A percentile compares a stretch with the other conserved stretches of the same genome.
Conservation (phyloP, 2,113 vertebrate species). For the Passer domesticus region DNA sequence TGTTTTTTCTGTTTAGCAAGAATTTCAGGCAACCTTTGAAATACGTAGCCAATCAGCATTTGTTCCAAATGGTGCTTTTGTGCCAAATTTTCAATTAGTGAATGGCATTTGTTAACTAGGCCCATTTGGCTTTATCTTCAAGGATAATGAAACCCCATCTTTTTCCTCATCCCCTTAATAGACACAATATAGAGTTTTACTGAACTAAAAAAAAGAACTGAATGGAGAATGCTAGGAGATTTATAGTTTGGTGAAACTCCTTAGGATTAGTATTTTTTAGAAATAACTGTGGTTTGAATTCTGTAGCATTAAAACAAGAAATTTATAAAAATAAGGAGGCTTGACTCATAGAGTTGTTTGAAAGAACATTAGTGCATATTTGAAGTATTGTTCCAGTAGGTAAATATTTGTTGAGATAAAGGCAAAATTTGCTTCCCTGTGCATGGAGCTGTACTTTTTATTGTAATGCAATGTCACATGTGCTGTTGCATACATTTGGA, state of each 20-base stretch:
- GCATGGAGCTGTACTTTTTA: background rate
- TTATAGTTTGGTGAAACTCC: background rate
- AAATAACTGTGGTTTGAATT: background rate
- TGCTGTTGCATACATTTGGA: background rate
- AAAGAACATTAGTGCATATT: background rate
- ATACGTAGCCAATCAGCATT: conserved; percentile 17
- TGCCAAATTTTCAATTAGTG: conserved; percentile 53
- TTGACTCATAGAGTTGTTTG: background rate
- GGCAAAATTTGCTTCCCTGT: background rate
- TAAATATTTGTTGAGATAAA: background rate
- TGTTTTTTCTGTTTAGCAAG: conserved; percentile 45
- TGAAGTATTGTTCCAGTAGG: background rate
- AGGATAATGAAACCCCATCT: conserved; percentile 52
- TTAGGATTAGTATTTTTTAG: background rate
- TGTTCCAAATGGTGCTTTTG: conserved; percentile 54
- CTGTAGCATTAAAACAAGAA: background rate
- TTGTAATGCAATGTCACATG: accelerated
- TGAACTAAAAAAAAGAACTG: background rate
- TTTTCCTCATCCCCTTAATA: conserved; percentile 13
- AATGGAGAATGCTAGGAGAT: background rate
- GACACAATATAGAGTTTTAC: conserved; percentile 2
- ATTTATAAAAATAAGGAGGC: background rate
- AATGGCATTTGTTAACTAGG: conserved; percentile 41
- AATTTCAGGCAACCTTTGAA: conserved; percentile 55
- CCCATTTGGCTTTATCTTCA: conserved; percentile 32